Evolutionary conservation across 2,797 vertebrate species (phyloP), one percentile per base, ranked within the genome.

Genomic region (Cichlasoma orientale): DNA sequence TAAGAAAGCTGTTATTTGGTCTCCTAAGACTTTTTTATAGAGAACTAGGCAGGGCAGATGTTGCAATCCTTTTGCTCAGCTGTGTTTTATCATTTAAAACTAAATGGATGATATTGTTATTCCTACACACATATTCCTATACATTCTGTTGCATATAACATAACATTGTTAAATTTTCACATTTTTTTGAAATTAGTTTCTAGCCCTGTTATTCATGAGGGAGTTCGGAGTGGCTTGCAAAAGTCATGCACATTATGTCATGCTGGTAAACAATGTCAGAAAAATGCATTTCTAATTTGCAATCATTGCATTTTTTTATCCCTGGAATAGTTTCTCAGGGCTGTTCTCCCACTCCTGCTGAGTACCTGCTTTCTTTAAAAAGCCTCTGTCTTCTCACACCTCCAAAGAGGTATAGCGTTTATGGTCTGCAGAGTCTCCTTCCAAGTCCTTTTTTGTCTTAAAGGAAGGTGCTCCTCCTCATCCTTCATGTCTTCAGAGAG

Each of bases 161-260:
- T 91, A 75, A 90, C 92, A 89, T 85, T 73, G 63, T 88, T 75
- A 59, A 74, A 86, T 90, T 90, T 89, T 76, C 75, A 80, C 61
- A 81, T 92, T 18, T 6, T 8, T 19, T 92, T 89, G 66, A 84
- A 78, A 47, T 93, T 31, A 31, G 3, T 92, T 94, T 89, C 88
- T 92, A 93, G 91, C 94, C 94, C 93, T 94, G 91, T 92, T 88
- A 81, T 90, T 94, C 81, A 80, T 81, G 81, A 79, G 84, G 83
- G 86, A 70, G 87, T 75, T 89, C 80, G 82, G 89, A 90, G 90
- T 94, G 94, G 90, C 94, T 95, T 94, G 93, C 93, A 93, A 91
- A 94, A 93, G 92, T 92, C 93, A 96, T 96, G 95, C 95, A 95
- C 89, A 95, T 94, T 94, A 93, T 89, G 36, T 95, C 95, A 96